A percentile compares a stretch with the other conserved stretches of the same genome.
Evolutionary conservation across 2,797 vertebrate species (phyloP).

Genomic region (Rhyacichthys aspro): DNA sequence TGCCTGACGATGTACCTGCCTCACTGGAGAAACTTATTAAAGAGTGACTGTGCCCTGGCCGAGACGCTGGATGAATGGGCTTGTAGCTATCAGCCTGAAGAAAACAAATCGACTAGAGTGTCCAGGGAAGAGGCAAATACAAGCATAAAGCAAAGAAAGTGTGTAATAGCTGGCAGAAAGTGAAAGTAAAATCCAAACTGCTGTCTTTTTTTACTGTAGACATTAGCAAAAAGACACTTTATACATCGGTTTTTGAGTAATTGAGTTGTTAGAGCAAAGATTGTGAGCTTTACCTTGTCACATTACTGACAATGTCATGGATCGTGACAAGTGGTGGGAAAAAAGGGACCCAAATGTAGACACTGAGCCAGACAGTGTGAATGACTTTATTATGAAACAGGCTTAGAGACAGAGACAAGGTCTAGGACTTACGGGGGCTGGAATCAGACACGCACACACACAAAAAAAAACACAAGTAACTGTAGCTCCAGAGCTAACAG

Average conservation of each 20-base stretch:
- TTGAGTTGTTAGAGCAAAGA: not conserved
- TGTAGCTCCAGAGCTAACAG: not conserved
- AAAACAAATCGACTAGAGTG: conserved; percentile 7
- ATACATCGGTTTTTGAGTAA: not conserved
- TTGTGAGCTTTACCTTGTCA: conserved; percentile 1
- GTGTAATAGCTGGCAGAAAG: too few species aligned
- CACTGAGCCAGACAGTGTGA: not conserved
- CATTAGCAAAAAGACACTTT: not conserved
- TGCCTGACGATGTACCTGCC: conserved; percentile 11
- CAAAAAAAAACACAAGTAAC: not conserved
- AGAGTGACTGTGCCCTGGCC: conserved; percentile 7
- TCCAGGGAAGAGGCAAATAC: conserved; percentile 3
- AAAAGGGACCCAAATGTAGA: not conserved
- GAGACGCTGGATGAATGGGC: conserved; percentile 13
- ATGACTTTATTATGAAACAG: not conserved
- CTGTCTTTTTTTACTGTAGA: not conserved
- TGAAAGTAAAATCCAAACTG: conserved; percentile 6
- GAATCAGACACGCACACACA: not conserved
- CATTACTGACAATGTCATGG: not conserved
- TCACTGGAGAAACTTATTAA: conserved; percentile 19
- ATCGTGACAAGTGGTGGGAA: not conserved
- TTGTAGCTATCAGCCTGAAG: conserved; percentile 22
- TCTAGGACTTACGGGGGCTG: not conserved
- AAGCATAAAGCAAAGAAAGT: conserved; percentile 2
- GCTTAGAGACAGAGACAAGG: not conserved